phyloP scores from a whole-genome alignment of 2,113 vertebrate species.

The Campylorhamphus procurvoides region DNA sequence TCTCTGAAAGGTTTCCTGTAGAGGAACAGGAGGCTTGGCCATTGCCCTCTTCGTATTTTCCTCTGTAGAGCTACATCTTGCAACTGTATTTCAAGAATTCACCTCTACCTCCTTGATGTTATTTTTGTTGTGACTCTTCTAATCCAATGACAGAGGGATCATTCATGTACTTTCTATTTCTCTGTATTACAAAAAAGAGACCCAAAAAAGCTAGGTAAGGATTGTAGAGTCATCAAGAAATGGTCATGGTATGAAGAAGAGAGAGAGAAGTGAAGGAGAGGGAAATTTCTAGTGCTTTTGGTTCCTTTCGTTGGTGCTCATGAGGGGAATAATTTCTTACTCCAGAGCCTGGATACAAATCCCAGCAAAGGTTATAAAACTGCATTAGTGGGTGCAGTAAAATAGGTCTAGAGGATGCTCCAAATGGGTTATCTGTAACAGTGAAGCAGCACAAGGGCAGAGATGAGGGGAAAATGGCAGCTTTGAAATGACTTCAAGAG shows the following conservation, averaged over 20 bases:
- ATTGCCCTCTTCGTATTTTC: not conserved
- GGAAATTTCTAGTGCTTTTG: not conserved
- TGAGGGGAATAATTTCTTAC: not conserved
- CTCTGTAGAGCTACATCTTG: not conserved
- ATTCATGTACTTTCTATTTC: not conserved
- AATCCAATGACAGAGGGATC: not conserved
- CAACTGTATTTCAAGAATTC: not conserved
- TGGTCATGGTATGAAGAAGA: not conserved
- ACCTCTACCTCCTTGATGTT: not conserved
- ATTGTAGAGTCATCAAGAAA: not conserved
- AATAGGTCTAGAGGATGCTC: conserved; percentile 12
- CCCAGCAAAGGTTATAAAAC: not conserved
- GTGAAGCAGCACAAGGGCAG: conserved; percentile 6
- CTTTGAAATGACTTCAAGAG: conserved; percentile 36
- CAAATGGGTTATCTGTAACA: conserved; percentile 8
- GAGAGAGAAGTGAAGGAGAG: not conserved
- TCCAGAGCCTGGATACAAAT: not conserved
- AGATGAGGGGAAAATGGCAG: conserved; percentile 30
- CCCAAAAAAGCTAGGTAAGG: not conserved
- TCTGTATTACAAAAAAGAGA: not conserved
- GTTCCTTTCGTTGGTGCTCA: not conserved
- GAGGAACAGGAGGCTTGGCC: not conserved
- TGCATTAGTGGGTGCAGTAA: not conserved
- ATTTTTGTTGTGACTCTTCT: conserved; percentile 5
- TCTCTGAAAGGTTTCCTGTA: not conserved